Percentiles rank a stretch among this genome's conserved stretches.
Conservation (phyloP, 2,797 vertebrate species). For the Lacerta viridis region DNA sequence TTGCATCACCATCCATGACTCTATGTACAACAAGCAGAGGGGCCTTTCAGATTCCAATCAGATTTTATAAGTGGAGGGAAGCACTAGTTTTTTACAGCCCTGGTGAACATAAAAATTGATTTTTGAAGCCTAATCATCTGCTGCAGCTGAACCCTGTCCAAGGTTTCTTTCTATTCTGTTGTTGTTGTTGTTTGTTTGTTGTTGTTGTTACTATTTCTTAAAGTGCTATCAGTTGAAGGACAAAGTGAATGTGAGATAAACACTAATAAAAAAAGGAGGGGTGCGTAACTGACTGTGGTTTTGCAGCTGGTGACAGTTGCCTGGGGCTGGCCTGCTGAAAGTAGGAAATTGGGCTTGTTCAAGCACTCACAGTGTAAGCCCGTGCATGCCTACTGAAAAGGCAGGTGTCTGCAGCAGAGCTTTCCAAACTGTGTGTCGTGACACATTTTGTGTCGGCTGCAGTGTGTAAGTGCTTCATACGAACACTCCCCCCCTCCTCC, state of each 20-base stretch:
- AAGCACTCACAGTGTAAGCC: neutral
- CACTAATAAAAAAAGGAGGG: neutral
- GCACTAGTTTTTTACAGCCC: conserved; percentile 58
- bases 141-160: conserved; percentile 65
- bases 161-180: conserved; percentile 24
- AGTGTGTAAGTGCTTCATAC: no score
- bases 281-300: neutral
- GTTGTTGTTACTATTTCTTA: neutral
- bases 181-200: neutral
- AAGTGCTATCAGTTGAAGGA: neutral
- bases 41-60: conserved; percentile 59
- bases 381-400: neutral
- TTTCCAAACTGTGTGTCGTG: neutral
- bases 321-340: no score
- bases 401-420: neutral
- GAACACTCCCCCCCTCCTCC: no score
- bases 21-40: conserved; percentile 37
- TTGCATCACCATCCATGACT: conserved; percentile 38
- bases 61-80: conserved; percentile 62
- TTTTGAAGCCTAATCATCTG: conserved; percentile 70
- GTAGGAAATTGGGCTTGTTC: neutral
- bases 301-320: neutral
- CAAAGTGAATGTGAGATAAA: neutral
- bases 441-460: neutral
- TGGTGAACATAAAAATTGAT: conserved; percentile 73